Evolutionary conservation across 2,888 invertebrate genomes (phyloP), one percentile per base, ranked within the genome.

Genomic region (Bembecia ichneumoniformis): DNA sequence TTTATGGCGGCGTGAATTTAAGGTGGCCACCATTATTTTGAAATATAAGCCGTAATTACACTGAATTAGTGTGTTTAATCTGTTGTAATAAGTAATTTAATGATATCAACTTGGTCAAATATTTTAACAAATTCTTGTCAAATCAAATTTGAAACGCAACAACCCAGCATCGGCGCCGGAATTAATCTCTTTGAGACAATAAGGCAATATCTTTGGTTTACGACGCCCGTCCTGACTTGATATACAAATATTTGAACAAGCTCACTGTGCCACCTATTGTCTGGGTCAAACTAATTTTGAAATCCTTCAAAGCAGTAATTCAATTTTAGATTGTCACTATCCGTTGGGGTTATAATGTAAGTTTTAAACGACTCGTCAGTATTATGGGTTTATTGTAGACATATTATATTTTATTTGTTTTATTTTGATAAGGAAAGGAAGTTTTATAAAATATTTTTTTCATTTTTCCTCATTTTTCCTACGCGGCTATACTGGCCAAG

Each of bases 161-260:
- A 57, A 71, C 80, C 70, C 59, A 64, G 64, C 68, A 72, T 65
- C 65, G 68, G 68, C 28, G 68, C 43, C 71, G 74, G 77, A 81
- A 82, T 78, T 82, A 81, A 84, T 83, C 76, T 81, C 77, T 77
- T 72, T 69, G 79, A 81, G 74, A 84, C 83, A 84, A 86, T 84
- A 75, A 63, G 56, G 73, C 75, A 77, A 78, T 82, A 83, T 79
- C 81, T 79, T 71, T 75, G 76, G 77, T 84, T 86, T 82, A 83
- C 80, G 84, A 78, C 75, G 61, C 58, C 64, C 61, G 60, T 59
- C 63, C 66, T 67, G 67, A 70, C 74, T 75, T 72, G 69, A 77
- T 74, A 73, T 73, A 76, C 79, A 83, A 83, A 82, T 83, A 83
- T 84, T 82, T 79, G 77, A 83, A 72, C 76, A 75, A 59, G 62